phyloP scores from a whole-genome alignment of 2,797 vertebrate species.

The Muraenolepis orangiensis region DNA sequence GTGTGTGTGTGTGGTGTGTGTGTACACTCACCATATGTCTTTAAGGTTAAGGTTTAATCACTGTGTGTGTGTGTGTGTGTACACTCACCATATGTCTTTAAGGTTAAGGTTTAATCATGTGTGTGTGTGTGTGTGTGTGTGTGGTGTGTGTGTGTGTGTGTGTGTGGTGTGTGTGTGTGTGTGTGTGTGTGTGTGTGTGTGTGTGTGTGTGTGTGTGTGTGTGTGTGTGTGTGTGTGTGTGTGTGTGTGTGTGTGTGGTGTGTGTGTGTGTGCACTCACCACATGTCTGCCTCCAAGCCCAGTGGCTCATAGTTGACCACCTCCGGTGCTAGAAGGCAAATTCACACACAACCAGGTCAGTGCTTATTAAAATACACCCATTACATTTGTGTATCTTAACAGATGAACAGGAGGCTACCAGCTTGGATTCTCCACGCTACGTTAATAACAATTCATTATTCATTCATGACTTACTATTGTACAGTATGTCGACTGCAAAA shows the following conservation, averaged over 20 bases:
- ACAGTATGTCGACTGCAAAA: neutral
- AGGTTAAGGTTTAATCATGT: too few relatives aligned
- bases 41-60: too few relatives aligned
- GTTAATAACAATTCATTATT: neutral
- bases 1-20: too few relatives aligned
- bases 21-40: too few relatives aligned
- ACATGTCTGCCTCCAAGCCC: constrained; percentile 98
- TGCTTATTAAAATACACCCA: neutral
- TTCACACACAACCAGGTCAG: constrained; percentile 3
- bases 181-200: neutral
- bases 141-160: neutral
- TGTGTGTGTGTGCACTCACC: constrained; percentile 75
- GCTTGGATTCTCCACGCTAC: neutral
- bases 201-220: neutral
- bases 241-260: constrained; percentile 7
- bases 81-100: too few relatives aligned
- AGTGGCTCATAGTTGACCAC: constrained; percentile 97
- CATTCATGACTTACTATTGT: neutral
- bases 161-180: neutral
- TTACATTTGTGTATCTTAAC: neutral
- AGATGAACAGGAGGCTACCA: neutral
- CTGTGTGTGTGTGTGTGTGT: neutral
- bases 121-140: too few relatives aligned
- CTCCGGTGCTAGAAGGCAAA: constrained; percentile 85
- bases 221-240: too few relatives aligned